These are phyloP conservation scores for Empis stercorea DNA, from an alignment of 2,888 invertebrate genomes.

Conservation along the genomic window DNA sequence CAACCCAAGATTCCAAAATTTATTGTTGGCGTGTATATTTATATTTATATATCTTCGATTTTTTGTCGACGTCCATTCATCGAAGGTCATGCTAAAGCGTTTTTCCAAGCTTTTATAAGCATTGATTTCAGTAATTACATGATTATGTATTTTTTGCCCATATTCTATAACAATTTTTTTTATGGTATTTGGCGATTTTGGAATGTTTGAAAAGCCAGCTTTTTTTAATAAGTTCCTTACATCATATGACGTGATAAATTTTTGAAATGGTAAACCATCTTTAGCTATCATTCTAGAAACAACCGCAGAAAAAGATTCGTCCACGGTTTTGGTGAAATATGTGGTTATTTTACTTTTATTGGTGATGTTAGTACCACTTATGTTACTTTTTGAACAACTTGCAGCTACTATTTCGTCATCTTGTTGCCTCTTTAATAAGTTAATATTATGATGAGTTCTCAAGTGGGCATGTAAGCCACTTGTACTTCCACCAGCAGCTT, in stretches of 20 bases:
- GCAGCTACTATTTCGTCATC: neutral
- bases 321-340: neutral
- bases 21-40: neutral
- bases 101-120: neutral
- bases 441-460: slow-evolving; percentile 1
- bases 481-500: slow-evolving; percentile 2
- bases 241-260: neutral
- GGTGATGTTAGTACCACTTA: neutral
- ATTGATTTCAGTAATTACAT: neutral
- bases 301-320: neutral
- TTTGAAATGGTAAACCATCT: slow-evolving; percentile 1
- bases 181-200: neutral
- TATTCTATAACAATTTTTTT: slow-evolving; percentile 2
- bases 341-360: neutral
- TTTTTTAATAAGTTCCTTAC: neutral
- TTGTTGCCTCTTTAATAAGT: neutral
- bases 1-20: slow-evolving; percentile 1
- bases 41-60: slow-evolving; percentile 1
- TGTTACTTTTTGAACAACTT: neutral
- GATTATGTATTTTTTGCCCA: neutral
- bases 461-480: slow-evolving; percentile 1
- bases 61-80: neutral
- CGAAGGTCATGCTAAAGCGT: slow-evolving; percentile 1
- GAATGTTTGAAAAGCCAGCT: neutral
- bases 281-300: neutral